phyloP scores from a whole-genome alignment of 92 coral and sea anemone genomes.

The Parazoanthus atlanticus region DNA sequence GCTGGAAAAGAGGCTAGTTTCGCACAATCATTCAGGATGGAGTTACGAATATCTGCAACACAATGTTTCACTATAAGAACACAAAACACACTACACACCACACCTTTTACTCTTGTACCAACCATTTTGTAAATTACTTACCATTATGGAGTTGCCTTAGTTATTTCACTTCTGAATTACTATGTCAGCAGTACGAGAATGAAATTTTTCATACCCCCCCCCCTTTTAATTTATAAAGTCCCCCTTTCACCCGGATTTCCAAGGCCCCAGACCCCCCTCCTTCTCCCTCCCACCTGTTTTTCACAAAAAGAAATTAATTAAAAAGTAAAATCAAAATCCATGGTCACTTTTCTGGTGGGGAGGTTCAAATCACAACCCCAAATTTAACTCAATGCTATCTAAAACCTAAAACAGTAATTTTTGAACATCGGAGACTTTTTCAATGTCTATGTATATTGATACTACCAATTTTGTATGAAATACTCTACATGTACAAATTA shows the following conservation, averaged over 20 bases:
- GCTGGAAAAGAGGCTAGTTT: slow-evolving; percentile 21
- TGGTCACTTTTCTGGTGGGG: too few species aligned
- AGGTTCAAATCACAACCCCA: too few species aligned
- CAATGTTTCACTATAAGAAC: slow-evolving; percentile 16
- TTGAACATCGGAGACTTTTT: too few species aligned
- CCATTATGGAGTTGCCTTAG: too few species aligned
- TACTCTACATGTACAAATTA: too few species aligned
- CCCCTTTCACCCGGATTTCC: neutral
- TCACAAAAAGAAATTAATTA: too few species aligned
- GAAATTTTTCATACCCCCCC: neutral
- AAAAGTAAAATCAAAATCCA: too few species aligned
- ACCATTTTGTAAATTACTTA: too few species aligned
- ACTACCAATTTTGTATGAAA: too few species aligned
- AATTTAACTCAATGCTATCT: too few species aligned
- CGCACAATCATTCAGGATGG: slow-evolving; percentile 26
- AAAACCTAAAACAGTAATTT: too few species aligned
- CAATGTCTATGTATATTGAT: too few species aligned
- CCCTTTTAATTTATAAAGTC: neutral
- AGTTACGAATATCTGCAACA: slow-evolving; percentile 25
- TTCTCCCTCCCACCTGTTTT: neutral
- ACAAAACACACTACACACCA: neutral
- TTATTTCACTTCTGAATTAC: neutral
- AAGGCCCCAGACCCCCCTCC: neutral
- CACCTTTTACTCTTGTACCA: neutral
- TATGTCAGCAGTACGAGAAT: neutral